phyloP scores from a whole-genome alignment of 2,797 vertebrate species.

The Florisuga fusca region DNA sequence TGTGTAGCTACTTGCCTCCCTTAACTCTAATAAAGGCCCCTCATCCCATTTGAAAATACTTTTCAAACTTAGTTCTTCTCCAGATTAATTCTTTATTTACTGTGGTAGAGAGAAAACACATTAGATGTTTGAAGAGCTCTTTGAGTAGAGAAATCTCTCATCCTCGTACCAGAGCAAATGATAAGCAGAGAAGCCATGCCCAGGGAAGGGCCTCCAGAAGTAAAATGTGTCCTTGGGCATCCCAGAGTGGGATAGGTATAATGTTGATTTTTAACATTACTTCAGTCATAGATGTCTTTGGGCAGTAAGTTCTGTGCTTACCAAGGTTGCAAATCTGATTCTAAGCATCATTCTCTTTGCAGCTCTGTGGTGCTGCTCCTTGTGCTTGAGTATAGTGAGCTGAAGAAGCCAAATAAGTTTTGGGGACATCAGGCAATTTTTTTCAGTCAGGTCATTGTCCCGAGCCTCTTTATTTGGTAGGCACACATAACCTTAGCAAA shows the following conservation, averaged over 20 bases:
- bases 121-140: not conserved
- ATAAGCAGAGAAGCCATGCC: not conserved
- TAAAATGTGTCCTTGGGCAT: not conserved
- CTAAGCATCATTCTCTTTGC: not conserved
- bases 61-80: not conserved
- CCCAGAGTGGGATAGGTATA: not conserved
- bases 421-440: not conserved
- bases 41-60: not conserved
- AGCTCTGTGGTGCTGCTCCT: not conserved
- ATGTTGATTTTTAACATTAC: not conserved
- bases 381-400: not conserved
- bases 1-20: not conserved
- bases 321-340: not conserved
- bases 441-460: not conserved
- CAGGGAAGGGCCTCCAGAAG: not conserved
- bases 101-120: not conserved
- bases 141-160: not conserved
- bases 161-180: not conserved
- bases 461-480: not conserved
- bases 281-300: accelerated
- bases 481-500: not conserved
- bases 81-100: not conserved
- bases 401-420: not conserved
- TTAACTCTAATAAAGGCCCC: not conserved
- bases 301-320: not conserved